Percentiles rank a stretch among this genome's conserved stretches.
These are phyloP conservation scores for Euphysa ruthae DNA, from an alignment of 30 jellyfish, hydroid and myxozoan species.

Conservation along the genomic window DNA sequence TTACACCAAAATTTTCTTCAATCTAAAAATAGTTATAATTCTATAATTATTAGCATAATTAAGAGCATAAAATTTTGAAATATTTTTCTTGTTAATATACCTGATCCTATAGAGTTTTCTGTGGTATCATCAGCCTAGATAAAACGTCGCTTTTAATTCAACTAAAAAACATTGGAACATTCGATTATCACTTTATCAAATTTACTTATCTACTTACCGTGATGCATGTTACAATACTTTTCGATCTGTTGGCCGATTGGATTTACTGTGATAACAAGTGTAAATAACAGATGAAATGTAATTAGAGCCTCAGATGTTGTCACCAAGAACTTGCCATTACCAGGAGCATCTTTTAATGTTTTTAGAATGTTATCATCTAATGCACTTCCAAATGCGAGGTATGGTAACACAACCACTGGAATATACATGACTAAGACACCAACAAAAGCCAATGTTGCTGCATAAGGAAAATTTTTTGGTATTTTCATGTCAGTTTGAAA, in stretches of 20 bases:
- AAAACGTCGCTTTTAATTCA: too few relatives aligned
- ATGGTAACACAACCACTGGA: slow-evolving; percentile 75
- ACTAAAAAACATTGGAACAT: too few relatives aligned
- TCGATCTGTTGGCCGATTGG: slow-evolving; percentile 88
- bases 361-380: slow-evolving; percentile 42
- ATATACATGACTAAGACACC: slow-evolving; percentile 62
- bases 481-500: slow-evolving; percentile 83
- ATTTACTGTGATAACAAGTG: slow-evolving; percentile 57
- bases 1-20: too few relatives aligned
- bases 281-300: slow-evolving; percentile 69
- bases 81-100: too few relatives aligned
- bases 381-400: slow-evolving; percentile 55
- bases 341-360: slow-evolving; percentile 42
- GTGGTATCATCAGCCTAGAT: too few relatives aligned
- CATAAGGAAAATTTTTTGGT: slow-evolving; percentile 53
- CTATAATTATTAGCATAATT: too few relatives aligned
- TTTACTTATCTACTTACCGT: slow-evolving; percentile 41
- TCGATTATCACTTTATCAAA: too few relatives aligned
- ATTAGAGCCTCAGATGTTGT: slow-evolving; percentile 57
- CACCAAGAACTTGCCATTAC: slow-evolving; percentile 44
- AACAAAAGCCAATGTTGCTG: slow-evolving; percentile 64
- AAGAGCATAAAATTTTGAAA: too few relatives aligned
- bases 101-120: too few relatives aligned
- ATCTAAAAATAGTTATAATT: too few relatives aligned
- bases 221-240: slow-evolving; percentile 56